Base-by-base conservation (phyloP, 92 coral and sea anemone species). In the Nematostella vectensis region DNA sequence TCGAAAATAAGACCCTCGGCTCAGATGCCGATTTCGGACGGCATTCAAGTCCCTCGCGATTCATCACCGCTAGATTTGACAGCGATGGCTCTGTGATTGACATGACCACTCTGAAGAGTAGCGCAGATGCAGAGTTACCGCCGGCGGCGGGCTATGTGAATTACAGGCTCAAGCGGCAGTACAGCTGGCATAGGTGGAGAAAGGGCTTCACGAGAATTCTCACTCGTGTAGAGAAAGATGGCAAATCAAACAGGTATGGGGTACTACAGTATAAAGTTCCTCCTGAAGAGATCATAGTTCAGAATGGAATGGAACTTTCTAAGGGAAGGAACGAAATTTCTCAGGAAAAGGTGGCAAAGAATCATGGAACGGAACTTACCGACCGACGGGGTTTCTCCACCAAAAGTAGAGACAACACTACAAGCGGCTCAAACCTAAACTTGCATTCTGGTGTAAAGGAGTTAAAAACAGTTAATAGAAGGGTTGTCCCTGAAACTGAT, bases 101-200 rank as follows among this genome's bases (percentile, higher is more conserved):
- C 29, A 39, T 69, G n/a, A 76, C 63, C 31, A 62, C 70, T 27
- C 29, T 57, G 47, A 69, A 72, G 54, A 20, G 9, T 27, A 44
- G 51, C 57, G 19, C 45, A 30, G 73, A 67, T 33, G 49, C 29
- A 22, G 47, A 61, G 33, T 31, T 27, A 28, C 2, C 27, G 19
- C 24, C 50, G 24, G 44, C 42, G 4, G 47, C 55, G 54, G 72
- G 72, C 27, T 55, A 36, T 33, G 67, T 57, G 55, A 49, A 55
- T 48, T 76, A 67, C 52, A 39, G 53, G 27, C 56, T 76, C 23
- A 37, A 60, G 55, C 69, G 83, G 44, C 77, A 76, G 48, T 76
- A 69, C 67, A 76, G 79, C 0, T 76, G 83, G 77, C 83, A 70
- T 18, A 76, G 68, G 59, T 33, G 2, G 24, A 62, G 55, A 36